These are phyloP conservation scores for Orussus abietinus DNA, from an alignment of 1,140 invertebrate species.

Conservation along the genomic window DNA sequence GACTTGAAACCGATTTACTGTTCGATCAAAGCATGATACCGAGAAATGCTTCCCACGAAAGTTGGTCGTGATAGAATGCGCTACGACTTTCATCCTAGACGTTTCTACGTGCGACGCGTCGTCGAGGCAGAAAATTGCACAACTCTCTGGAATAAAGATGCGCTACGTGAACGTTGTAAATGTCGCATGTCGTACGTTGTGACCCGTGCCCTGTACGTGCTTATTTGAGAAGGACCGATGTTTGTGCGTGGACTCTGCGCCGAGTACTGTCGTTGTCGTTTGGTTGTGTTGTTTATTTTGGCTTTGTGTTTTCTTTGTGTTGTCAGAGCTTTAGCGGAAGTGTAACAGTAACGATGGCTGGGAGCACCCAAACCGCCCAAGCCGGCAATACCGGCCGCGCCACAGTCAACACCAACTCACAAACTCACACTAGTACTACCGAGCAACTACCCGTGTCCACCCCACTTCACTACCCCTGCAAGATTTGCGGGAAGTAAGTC, in stretches of 20 bases:
- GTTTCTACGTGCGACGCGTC: too few species aligned
- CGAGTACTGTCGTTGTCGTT: constrained; percentile 39
- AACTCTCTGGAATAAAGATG: neutral
- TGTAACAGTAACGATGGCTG: constrained; percentile 67
- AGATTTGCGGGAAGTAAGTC: constrained; percentile 97
- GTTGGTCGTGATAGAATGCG: too few species aligned
- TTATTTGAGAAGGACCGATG: constrained; percentile 20
- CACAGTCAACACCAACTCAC: constrained; percentile 58
- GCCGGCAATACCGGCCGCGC: constrained; percentile 54
- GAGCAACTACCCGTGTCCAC: constrained; percentile 54
- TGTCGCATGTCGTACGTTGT: constrained; percentile 50
- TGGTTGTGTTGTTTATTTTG: constrained; percentile 55
- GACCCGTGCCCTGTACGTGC: constrained; percentile 32
- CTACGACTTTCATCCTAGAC: too few species aligned
- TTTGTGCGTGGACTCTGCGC: too few species aligned
- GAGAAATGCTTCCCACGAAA: too few species aligned
- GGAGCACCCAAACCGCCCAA: constrained; percentile 69
- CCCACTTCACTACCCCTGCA: constrained; percentile 77
- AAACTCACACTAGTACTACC: constrained; percentile 56
- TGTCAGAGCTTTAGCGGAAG: constrained; percentile 76
- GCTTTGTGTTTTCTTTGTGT: constrained; percentile 55
- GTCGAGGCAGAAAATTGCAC: too few species aligned
- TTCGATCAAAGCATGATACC: too few species aligned
- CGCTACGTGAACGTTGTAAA: constrained; percentile 41
- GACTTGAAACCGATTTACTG: too few species aligned